Evolutionary conservation across 1,140 invertebrate species (phyloP), one percentile per base, ranked within the genome.

Genomic region (Lucilia sericata): DNA sequence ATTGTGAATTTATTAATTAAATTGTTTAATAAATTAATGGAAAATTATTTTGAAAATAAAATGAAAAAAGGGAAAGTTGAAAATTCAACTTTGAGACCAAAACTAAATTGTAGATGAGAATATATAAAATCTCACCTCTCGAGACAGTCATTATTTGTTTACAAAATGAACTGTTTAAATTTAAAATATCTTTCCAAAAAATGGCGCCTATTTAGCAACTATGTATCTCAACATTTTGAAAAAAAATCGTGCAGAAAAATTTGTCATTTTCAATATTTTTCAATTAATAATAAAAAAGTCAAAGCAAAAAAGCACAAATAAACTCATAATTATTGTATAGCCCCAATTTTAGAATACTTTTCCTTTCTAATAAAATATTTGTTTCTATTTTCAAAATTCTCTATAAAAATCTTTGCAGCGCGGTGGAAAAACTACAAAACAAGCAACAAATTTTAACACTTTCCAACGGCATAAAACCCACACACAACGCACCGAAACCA

Each of bases 351-450:
- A 42, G 42, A 78, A 78, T 19, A 47, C 75, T 78, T 78, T 78
- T 78, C 75, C 75, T 78, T 78, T 78, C 36, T 19, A 42, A 78
- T 78, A 42, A 78, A 78, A 42, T 78, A 78, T 78, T 42, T 47
- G 2, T 60, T n/a, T 60, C 14, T 70, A 21, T 21, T 21, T 10
- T n/a, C 8, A 19, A 19, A 21, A 70, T 10, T 60, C 55, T 17
- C n/a, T 25, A 70, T 70, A 70, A 70, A n/a, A 70, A 5, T 21
- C 3, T 2, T 21, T 21, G n/a, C 55, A 2, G 55, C 55, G 13
- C 13, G 51, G 13, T 60, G 12, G 5, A 36, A 36, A 36, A 36
- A 36, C 36, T 42, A 42, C 42, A 30, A 30, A 30, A 30, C 25
- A 49, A 12, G 13, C 42, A 78, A 78, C 34, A 78, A 78, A n/a